Base-by-base conservation (phyloP, 1,140 invertebrate species). In the Neodiprion pinetum region DNA sequence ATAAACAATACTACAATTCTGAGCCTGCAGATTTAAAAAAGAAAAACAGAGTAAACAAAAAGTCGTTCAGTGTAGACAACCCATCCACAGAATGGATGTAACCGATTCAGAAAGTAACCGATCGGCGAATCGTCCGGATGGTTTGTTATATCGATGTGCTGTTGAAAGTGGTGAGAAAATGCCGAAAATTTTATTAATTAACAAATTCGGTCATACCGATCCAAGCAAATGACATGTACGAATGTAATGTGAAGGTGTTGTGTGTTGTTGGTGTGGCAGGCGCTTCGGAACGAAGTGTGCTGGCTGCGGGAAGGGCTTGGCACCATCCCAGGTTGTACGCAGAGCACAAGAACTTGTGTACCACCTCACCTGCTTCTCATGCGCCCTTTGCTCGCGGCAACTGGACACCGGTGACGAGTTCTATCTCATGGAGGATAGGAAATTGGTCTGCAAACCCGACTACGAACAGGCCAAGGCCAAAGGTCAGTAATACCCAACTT, bases 331-430 rank as follows among this genome's bases (percentile, higher is more conserved):
- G 89, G 95, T 99, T 79, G 98, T 99, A 14, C 91, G 98, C 61
- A 90, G 96, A 75, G 97, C 97, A 49, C 95, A 98, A 86, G 94
- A 98, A 81, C 94, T 98, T 89, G 97, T 99, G 69, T 99, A 98
- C 90, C 98, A 99, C 87, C 92, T 99, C 72, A 94, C 97, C 80
- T 99, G 98, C 89, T 99, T 99, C 90, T 94, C 95, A 7, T 99
- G 98, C 87, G 94, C 96, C 78, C 95, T 99, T 83, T 99, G 98
- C 88, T 95, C 95, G 14, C 91, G 97, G 76, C 96, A 97, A 80
- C 92, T 99, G 70, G 97, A 98, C 85, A 99, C 98, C 2, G 98
- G 97, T 0, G 98, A 99, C 86, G 97, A 99, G 85, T 98, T 98
- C 88, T 99, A 99, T 86, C 93, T 99, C 50, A 97, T 99, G 94